A percentile compares a stretch with the other conserved stretches of the same genome.
Conservation (phyloP, 2,797 vertebrate species). For the Vireo griseus region DNA sequence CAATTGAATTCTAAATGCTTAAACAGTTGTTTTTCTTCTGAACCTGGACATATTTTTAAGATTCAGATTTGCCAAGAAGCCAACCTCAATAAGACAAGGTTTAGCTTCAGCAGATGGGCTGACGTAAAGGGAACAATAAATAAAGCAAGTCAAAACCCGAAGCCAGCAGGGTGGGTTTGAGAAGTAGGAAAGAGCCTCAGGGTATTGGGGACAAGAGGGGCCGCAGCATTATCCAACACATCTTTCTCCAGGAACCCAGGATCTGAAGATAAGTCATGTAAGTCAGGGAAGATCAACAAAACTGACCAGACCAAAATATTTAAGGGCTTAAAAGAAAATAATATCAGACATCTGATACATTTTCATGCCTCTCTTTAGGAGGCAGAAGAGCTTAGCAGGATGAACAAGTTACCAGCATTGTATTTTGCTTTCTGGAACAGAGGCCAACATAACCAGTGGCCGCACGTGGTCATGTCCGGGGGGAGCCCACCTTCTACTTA, state of each 20-base stretch:
- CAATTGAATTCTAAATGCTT: not conserved
- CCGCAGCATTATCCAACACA: not conserved
- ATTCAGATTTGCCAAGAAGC: not conserved
- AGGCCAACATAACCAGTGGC: not conserved
- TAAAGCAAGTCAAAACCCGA: not conserved
- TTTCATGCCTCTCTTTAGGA: not conserved
- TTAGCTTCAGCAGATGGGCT: not conserved
- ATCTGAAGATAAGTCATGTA: not conserved
- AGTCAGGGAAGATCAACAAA: not conserved
- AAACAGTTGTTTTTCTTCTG: not conserved
- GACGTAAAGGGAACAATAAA: not conserved
- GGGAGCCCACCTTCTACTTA: not conserved
- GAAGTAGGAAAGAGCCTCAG: not conserved
- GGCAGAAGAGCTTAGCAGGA: not conserved
- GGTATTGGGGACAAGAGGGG: not conserved
- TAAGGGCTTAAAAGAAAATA: not conserved
- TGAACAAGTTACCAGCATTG: not conserved
- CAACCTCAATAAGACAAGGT: not conserved
- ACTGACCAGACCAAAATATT: not conserved
- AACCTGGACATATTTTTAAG: not conserved
- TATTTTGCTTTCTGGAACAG: not conserved
- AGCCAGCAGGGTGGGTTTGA: not conserved
- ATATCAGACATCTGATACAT: not conserved
- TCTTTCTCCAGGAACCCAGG: not conserved
- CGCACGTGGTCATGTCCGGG: accelerated